Base-by-base conservation (phyloP, 2,888 invertebrate genomes). In the Lasioglossum pauxillum region DNA sequence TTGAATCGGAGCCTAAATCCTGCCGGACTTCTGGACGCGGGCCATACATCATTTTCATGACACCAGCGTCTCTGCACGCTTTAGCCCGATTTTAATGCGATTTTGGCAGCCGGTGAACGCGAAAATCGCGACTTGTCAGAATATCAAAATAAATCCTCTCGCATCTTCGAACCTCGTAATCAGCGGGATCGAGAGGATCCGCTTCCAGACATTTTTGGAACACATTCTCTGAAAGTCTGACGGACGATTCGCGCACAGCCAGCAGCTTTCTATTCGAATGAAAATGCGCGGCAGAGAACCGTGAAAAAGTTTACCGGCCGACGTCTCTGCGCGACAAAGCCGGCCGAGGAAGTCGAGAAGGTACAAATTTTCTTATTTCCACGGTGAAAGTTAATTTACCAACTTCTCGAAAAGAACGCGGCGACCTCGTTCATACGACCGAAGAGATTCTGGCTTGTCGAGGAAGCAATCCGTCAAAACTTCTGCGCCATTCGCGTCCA, bases 41-140 rank as follows among this genome's bases (percentile, higher is more conserved):
- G 91, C 94, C 94, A 94, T 92, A 76, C 90, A 90, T 94, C 93
- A 93, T 92, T 93, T 93, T 93, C 93, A 94, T 92, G 93, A 93
- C 91, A 91, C 89, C 38, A 14, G 86, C 90, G 90, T 93, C 93
- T 90, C 88, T 91, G 92, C 90, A 86, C 90, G 88, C 75, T 44
- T 46, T 72, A 69, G 75, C 78, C 82, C 84, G 76, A 87, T 90
- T 93, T 93, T 93, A 94, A 94, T 94, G 92, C 92, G 92, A 94
- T 93, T 94, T 94, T 94, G 93, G 93, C 94, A 94, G 87, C 79
- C 81, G 60, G 12, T 57, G 35, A 38, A 35, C 60, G 69, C 75
- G 81, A 75, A 84, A 88, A 84, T 79, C 72, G 38, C 49, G 35
- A 53, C 35, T 78, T 83, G 73, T 84, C 86, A 82, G 53, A 44